Evolutionary conservation across 2,797 vertebrate species (phyloP).

Genomic region (Esox masquinongy): DNA sequence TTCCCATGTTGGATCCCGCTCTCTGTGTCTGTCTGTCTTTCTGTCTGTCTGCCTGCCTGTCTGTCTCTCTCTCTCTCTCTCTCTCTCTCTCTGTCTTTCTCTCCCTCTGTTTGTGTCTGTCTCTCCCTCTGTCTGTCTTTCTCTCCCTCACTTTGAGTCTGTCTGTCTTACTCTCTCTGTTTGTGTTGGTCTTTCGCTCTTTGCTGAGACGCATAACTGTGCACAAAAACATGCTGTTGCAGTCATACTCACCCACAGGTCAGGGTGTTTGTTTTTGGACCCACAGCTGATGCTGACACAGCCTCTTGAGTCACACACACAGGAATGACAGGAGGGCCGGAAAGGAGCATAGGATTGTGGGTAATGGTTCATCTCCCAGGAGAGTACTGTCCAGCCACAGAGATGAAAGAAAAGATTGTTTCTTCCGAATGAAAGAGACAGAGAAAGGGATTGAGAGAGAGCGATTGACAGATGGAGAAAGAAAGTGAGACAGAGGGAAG

Average conservation of each 20-base stretch:
- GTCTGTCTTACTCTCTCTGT: neutral
- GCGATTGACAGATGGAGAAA: neutral
- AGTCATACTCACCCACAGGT: constrained; percentile 20
- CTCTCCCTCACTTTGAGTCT: no score
- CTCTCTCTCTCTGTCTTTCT: no score
- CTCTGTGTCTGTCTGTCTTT: no score
- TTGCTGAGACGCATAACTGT: no score
- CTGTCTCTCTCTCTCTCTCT: no score
- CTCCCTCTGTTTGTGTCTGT: no score
- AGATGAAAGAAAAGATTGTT: constrained; percentile 12
- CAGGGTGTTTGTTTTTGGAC: neutral
- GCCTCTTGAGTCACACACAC: constrained; percentile 23
- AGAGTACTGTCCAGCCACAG: neutral
- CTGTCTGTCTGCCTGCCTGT: no score
- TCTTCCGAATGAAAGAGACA: neutral
- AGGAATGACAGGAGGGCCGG: constrained; percentile 1
- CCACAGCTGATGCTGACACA: constrained; percentile 32
- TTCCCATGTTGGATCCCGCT: no score
- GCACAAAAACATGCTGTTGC: constrained; percentile 35
- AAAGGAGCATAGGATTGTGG: neutral
- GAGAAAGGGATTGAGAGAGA: neutral
- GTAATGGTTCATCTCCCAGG: neutral
- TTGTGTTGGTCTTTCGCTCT: no score
- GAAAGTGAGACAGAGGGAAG: neutral
- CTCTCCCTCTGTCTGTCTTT: no score